phyloP scores from a whole-genome alignment of 2,797 vertebrate genomes.

The Otus scops region DNA sequence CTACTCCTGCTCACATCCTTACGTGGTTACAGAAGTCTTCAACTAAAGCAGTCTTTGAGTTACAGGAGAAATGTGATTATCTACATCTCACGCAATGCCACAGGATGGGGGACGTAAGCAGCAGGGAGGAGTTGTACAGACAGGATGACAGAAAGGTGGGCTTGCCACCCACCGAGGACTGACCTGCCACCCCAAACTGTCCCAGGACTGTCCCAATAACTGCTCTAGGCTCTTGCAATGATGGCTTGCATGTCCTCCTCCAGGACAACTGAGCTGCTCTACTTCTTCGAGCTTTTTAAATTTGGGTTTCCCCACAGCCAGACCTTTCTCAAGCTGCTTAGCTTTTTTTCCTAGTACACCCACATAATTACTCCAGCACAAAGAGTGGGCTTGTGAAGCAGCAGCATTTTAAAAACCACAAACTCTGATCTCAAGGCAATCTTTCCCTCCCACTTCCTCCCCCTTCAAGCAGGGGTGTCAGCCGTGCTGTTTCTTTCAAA shows the following conservation, averaged over 20 bases:
- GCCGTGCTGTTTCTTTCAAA: conserved; percentile 67
- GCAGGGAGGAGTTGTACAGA: not conserved
- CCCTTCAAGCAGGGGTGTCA: conserved; percentile 68
- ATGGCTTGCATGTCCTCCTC: not conserved
- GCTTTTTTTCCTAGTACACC: conserved; percentile 65
- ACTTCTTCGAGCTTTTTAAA: conserved; percentile 41
- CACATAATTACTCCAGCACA: conserved; percentile 75
- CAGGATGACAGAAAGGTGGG: not conserved
- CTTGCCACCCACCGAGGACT: not conserved
- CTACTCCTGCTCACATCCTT: not conserved
- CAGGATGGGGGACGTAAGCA: not conserved
- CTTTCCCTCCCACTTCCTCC: conserved; percentile 71
- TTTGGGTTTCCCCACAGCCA: conserved; percentile 61
- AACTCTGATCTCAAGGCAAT: conserved; percentile 74
- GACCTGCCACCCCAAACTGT: not conserved
- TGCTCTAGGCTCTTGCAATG: not conserved
- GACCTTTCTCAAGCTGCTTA: conserved; percentile 57
- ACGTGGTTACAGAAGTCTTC: not conserved
- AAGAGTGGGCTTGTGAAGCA: conserved; percentile 74
- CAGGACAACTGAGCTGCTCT: not conserved
- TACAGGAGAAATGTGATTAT: not conserved
- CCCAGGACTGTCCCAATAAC: not conserved
- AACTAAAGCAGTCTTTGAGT: not conserved
- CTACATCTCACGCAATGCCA: rapidly evolving
- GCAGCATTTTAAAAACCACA: conserved; percentile 73